Base-by-base conservation (phyloP, 2,888 invertebrate genomes). In the Thalpophila matura region DNA sequence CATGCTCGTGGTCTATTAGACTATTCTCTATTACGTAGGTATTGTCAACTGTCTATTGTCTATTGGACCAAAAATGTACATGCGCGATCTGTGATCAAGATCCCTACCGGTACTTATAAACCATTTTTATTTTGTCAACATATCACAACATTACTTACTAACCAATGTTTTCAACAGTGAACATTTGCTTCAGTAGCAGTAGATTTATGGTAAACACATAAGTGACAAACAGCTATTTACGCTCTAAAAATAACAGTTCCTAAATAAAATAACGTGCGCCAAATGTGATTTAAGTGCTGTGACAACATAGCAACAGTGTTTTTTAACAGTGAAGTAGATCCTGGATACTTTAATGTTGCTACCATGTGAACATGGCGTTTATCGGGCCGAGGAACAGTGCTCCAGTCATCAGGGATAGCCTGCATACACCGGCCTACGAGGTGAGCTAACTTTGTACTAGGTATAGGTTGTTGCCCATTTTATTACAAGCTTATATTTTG, bases 391-490 rank as follows among this genome's bases (percentile, higher is more conserved):
- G 96, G 91, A 96, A 96, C 89, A 96, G 96, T 76, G 95, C 95
- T 76, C 96, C 96, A 47, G 90, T 96, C 81, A 96, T 96, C 85
- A 95, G 94, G 89, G 96, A 97, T 89, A 97, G 96, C 88, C 95
- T 97, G 77, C 95, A 96, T 80, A 92, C 96, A 77, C 96, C 96
- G 80, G 96, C 96, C 40, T 96, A 97, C 82, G 96, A 97, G 95
- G 97, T 97, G 89, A 92, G 95, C n/a, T n/a, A n/a, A n/a, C n/a
- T n/a, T n/a, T n/a, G n/a, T n/a, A n/a, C n/a, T n/a, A n/a, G n/a
- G n/a, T n/a, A n/a, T n/a, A n/a, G n/a, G n/a, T n/a, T n/a, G n/a
- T n/a, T n/a, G n/a, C n/a, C n/a, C n/a, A n/a, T n/a, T n/a, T n/a
- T n/a, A n/a, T n/a, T n/a, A n/a, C n/a, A n/a, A n/a, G n/a, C n/a